These are phyloP conservation scores for Sisor rabdophorus DNA, from an alignment of 2,113 vertebrate species.

Conservation along the genomic window DNA sequence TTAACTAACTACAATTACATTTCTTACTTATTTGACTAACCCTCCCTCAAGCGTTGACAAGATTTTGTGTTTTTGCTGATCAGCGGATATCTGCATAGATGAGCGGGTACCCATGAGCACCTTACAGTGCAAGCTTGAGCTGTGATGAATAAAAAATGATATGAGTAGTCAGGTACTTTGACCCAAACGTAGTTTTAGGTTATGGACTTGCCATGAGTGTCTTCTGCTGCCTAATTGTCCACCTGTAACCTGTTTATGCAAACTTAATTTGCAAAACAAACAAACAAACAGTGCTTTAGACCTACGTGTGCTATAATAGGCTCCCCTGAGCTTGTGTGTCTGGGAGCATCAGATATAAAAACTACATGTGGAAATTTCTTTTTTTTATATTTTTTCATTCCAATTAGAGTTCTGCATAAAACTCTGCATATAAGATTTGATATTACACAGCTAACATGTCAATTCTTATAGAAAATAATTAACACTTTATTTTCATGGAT, in stretches of 20 bases:
- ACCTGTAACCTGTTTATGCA: slow-evolving; percentile 46
- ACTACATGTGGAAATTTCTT: slow-evolving; percentile 46
- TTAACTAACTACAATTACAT: background rate
- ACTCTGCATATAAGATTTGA: slow-evolving; percentile 15
- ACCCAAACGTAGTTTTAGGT: slow-evolving; percentile 29
- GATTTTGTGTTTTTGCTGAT: background rate
- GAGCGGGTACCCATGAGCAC: background rate
- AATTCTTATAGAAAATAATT: background rate
- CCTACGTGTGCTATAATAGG: slow-evolving; percentile 38
- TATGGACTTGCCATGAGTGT: slow-evolving; percentile 41
- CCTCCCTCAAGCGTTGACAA: background rate
- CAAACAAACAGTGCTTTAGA: slow-evolving; percentile 32
- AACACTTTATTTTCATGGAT: background rate
- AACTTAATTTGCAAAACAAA: slow-evolving; percentile 23
- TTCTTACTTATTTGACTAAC: background rate
- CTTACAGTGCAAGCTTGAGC: slow-evolving; percentile 6
- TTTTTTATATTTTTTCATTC: slow-evolving; percentile 23
- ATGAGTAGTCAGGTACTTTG: slow-evolving; percentile 33
- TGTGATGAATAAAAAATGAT: slow-evolving; percentile 10
- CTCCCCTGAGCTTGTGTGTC: slow-evolving; percentile 42
- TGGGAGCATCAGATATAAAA: slow-evolving; percentile 37
- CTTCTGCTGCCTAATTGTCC: slow-evolving; percentile 45
- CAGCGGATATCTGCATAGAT: background rate
- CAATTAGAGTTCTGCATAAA: slow-evolving; percentile 24
- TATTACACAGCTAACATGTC: background rate